Percentiles rank a stretch among this genome's conserved stretches.
These are phyloP conservation scores for Caloenas nicobarica DNA, from an alignment of 2,113 vertebrate genomes.

Conservation along the genomic window DNA sequence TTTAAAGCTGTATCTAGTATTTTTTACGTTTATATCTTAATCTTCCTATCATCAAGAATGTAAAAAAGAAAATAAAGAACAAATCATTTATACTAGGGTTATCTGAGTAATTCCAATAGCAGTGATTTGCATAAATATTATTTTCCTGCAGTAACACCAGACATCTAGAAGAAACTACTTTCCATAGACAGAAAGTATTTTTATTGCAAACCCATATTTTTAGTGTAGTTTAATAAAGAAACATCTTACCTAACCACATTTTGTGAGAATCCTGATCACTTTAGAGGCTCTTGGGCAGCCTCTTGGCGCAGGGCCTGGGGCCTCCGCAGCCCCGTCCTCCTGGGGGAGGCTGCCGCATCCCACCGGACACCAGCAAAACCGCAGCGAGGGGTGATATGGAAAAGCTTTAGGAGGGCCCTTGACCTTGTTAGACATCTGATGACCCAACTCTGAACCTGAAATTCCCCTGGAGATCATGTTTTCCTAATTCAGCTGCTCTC, in stretches of 20 bases:
- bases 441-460: neutral
- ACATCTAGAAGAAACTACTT: neutral
- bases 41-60: neutral
- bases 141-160: neutral
- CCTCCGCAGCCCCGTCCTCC: neutral
- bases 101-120: neutral
- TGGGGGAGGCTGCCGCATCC: neutral
- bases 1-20: neutral
- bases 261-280: neutral
- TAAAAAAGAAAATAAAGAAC: neutral
- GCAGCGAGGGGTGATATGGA: neutral
- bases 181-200: neutral
- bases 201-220: neutral
- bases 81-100: neutral
- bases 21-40: neutral
- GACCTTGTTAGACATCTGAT: neutral
- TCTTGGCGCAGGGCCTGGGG: accelerated
- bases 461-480: neutral
- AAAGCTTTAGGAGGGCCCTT: neutral
- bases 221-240: neutral
- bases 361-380: neutral
- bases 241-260: neutral
- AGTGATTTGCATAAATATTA: neutral
- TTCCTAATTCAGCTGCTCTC: neutral
- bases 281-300: neutral